Conservation (phyloP, 2,113 vertebrate species). For the Catharus fuscescens region DNA sequence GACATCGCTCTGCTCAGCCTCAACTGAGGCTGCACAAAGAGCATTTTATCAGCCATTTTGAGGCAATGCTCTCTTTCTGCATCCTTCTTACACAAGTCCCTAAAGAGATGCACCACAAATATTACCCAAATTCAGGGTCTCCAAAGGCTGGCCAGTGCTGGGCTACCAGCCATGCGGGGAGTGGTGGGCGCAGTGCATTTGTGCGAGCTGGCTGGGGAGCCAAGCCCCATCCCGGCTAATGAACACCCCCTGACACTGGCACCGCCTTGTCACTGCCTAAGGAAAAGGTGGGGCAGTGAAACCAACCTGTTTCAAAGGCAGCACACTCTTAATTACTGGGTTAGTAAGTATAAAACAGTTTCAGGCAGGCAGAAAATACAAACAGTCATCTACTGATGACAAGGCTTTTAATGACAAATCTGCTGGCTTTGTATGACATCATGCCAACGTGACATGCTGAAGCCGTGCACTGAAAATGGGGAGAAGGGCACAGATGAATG, state of each 20-base stretch:
- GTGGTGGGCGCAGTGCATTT: fast-evolving
- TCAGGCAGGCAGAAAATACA: constrained; percentile 56
- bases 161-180: not conserved
- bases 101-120: not conserved
- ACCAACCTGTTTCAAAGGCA: constrained; percentile 49
- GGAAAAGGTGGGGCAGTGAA: constrained; percentile 54
- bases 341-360: constrained; percentile 42
- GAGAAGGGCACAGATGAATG: constrained; percentile 47
- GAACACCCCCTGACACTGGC: not conserved
- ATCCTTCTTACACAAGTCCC: not conserved
- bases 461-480: not conserved
- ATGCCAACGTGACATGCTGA: constrained; percentile 17
- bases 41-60: constrained; percentile 11
- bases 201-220: not conserved
- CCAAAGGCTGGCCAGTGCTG: not conserved
- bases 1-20: not conserved
- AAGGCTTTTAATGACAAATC: constrained; percentile 52
- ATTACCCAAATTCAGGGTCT: not conserved
- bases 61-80: not conserved
- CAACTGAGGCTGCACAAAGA: constrained; percentile 1
- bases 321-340: constrained; percentile 25
- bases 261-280: not conserved
- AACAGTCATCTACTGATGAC: constrained; percentile 54
- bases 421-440: constrained; percentile 25
- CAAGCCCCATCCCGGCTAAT: not conserved